Base-by-base conservation (phyloP, 1,140 invertebrate genomes). In the Cotesia vestalis region DNA sequence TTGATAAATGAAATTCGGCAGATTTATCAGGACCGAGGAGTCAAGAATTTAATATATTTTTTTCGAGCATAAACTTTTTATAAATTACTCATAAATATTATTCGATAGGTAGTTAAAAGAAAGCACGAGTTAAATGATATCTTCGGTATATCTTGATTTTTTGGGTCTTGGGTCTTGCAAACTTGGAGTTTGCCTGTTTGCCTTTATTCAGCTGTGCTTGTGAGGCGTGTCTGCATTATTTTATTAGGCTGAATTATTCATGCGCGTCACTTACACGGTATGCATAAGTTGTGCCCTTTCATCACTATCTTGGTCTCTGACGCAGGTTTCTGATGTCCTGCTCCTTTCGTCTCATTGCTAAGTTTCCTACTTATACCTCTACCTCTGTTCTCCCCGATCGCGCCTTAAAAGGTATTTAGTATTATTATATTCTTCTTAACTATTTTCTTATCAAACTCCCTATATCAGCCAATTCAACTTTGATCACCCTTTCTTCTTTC, bases 241-340 rank as follows among this genome's bases (percentile, higher is more conserved):
- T 84, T 85, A 85, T 85, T 85, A 85, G 80, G 81, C 80, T 85
- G 83, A 84, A 85, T 85, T 80, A 85, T 85, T 84, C 83, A 85
- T 83, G 74, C 75, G 80, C 74, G 77, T 85, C 81, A 84, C 83
- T 85, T 85, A 85, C 83, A 85, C 80, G 79, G 81, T 83, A 84
- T 84, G 81, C 82, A 82, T 83, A 85, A 83, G 77, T 80, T 83
- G 78, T 77, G 77, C 82, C 80, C 81, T 82, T 85, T 82, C 80
- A 83, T 85, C 83, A 85, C 78, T 77, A 67, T 67, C 66, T n/a
- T 67, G 17, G 14, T 27, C 12, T 46, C 46, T 67, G 66, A 67
- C 66, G 66, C 66, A 51, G 40, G 66, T 67, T 51, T 67, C 46
- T 51, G n/a, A 67, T 46, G 40, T 52, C 14, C 17, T 55, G 51